Conservation (phyloP, 1,140 invertebrate species). For the Doryteuthis pealeii region DNA sequence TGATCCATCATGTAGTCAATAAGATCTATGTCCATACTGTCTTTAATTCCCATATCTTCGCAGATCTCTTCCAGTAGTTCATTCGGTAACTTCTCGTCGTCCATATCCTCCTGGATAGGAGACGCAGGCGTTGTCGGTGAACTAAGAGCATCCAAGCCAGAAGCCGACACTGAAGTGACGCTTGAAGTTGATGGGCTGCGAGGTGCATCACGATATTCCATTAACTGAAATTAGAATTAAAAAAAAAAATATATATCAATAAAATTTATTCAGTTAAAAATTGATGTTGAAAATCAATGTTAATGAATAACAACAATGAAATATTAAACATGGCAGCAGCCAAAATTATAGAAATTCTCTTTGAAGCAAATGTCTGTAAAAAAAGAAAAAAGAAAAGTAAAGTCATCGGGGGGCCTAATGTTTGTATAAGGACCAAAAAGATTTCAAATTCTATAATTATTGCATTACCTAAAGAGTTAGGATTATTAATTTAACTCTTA, state of each 20-base stretch:
- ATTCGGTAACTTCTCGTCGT: conserved; percentile 56
- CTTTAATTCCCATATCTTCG: conserved; percentile 59
- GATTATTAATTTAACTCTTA: too few relatives aligned
- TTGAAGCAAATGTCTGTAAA: too few relatives aligned
- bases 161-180: conserved; percentile 35
- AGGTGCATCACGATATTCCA: conserved; percentile 53
- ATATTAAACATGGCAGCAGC: too few relatives aligned
- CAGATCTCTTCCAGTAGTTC: conserved; percentile 59
- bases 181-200: conserved; percentile 48
- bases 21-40: conserved; percentile 59
- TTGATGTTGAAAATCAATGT: too few relatives aligned
- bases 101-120: conserved; percentile 34
- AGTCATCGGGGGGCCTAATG: too few relatives aligned
- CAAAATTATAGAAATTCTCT: too few relatives aligned
- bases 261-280: too few relatives aligned
- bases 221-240: conserved; percentile 41
- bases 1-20: conserved; percentile 55
- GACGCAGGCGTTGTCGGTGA: conserved; percentile 33
- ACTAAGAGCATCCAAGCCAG: conserved; percentile 34
- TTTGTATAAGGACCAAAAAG: too few relatives aligned
- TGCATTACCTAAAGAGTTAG: too few relatives aligned
- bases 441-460: too few relatives aligned
- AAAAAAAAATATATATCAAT: background rate
- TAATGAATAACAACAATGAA: too few relatives aligned
- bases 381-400: too few relatives aligned